phyloP scores from a whole-genome alignment of 2,797 vertebrate species.

The Threskiornis aethiopicus region DNA sequence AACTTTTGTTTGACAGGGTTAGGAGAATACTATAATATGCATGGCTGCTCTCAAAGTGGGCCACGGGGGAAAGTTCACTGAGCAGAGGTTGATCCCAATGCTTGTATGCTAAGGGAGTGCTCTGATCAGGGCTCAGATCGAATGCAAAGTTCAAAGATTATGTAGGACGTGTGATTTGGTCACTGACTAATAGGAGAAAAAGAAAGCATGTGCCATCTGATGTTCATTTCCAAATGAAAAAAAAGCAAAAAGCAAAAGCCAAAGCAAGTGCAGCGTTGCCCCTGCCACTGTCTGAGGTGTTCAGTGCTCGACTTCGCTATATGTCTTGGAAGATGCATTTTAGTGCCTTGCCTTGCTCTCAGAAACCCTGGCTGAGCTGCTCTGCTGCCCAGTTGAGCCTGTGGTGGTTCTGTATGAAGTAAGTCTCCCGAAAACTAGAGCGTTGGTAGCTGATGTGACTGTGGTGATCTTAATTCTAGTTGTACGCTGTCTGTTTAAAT shows the following conservation, averaged over 20 bases:
- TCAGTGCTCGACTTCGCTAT: background rate
- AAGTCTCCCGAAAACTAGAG: background rate
- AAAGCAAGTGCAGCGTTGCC: background rate
- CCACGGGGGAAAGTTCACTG: background rate
- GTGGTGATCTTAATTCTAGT: background rate
- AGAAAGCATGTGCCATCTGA: background rate
- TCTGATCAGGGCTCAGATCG: background rate
- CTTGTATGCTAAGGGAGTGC: background rate
- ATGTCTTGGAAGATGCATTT: background rate
- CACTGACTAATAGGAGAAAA: background rate
- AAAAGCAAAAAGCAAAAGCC: too few relatives aligned
- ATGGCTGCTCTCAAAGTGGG: background rate
- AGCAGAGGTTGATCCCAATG: rapidly evolving
- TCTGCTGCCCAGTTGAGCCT: background rate
- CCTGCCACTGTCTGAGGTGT: background rate
- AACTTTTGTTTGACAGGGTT: background rate
- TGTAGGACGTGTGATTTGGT: rapidly evolving
- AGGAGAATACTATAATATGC: background rate
- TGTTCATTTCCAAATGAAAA: background rate
- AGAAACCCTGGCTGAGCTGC: background rate
- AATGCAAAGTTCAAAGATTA: background rate
- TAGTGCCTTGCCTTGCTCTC: background rate
- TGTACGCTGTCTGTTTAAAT: background rate
- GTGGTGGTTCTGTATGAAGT: background rate
- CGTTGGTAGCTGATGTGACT: background rate